Base-by-base conservation (phyloP, 2,113 vertebrate species). In the Meriones unguiculatus region DNA sequence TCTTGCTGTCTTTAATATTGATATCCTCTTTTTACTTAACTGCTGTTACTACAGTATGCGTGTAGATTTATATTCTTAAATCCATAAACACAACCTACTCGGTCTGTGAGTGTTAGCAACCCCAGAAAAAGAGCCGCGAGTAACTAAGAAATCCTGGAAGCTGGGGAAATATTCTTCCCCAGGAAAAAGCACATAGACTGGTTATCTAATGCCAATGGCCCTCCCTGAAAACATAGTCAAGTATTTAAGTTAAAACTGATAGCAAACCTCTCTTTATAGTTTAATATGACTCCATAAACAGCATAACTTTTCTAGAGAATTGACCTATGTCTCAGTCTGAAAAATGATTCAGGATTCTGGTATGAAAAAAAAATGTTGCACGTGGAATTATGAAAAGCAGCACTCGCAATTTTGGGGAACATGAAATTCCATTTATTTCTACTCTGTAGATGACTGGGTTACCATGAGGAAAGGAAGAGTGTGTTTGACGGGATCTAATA, bases 371-470 rank as follows among this genome's bases (percentile, higher is more conserved):
- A 93, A 90, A 24, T 89, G 32, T 91, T 59, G 13, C 7, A 67
- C 75, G 87, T 35, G 62, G 73, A 77, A 50, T 87, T 20, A 91
- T 78, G 89, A 93, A 93, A 87, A 35, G 20, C 17, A 94, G 8
- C 81, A 69, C 67, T 87, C 28, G 57, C 20, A 95, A 69, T 32
- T 38, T n/a, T 7, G 35, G 14, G 35, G 72, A 88, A 28, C 20
- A 28, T 72, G 52, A 88, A 91, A 90, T 90, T 64, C 52, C 18
- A 62, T 89, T 70, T 65, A 76, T 62, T 78, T 97, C 89, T 90
- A 13, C 52, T 64, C 54, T 32, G 11, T 50, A 59, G 18, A 85
- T 6, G 2, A 87, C 82, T 73, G 65, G 75, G 81, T 90, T 82
- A 46, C 15, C 30, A 82, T 54, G 72, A 88, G 91, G 10, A 87